A percentile compares a stretch with the other conserved stretches of the same genome.
These are phyloP conservation scores for Volucella zonaria DNA, from an alignment of 2,888 invertebrate genomes.

Conservation along the genomic window DNA sequence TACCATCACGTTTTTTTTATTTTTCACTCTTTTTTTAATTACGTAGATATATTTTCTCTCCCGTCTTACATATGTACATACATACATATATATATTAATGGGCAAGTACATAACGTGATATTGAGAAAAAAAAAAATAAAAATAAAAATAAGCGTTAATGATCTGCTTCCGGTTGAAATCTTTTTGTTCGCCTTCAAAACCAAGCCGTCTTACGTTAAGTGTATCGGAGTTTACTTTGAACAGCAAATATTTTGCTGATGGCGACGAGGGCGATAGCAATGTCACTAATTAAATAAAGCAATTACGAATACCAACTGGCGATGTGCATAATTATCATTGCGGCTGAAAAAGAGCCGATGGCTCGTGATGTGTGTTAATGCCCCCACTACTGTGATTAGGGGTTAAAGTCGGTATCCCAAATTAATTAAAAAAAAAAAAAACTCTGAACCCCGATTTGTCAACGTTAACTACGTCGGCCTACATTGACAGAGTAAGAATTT, in stretches of 20 bases:
- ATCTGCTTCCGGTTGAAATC: slow-evolving; percentile 54
- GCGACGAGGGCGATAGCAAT: too few relatives aligned
- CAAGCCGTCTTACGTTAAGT: neutral
- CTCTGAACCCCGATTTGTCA: too few relatives aligned
- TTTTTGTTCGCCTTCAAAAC: neutral
- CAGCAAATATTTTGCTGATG: neutral
- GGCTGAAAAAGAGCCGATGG: too few relatives aligned
- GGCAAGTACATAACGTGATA: slow-evolving; percentile 16
- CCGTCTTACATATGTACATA: neutral
- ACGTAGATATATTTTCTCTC: neutral
- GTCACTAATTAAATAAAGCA: too few relatives aligned
- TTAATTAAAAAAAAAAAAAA: too few relatives aligned
- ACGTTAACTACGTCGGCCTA: too few relatives aligned
- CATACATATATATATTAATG: neutral
- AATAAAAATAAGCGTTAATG: slow-evolving; percentile 48
- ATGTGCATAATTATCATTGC: too few relatives aligned
- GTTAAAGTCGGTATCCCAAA: too few relatives aligned
- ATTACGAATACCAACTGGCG: too few relatives aligned
- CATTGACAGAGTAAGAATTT: too few relatives aligned
- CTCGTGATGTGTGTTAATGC: too few relatives aligned
- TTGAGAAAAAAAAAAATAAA: slow-evolving; percentile 9
- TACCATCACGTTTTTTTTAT: neutral
- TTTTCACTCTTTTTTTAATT: neutral
- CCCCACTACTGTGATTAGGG: too few relatives aligned
- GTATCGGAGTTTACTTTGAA: slow-evolving; percentile 17